These are phyloP conservation scores for Drosophila quadrilineata DNA, from an alignment of 1,140 invertebrate genomes.

Conservation along the genomic window DNA sequence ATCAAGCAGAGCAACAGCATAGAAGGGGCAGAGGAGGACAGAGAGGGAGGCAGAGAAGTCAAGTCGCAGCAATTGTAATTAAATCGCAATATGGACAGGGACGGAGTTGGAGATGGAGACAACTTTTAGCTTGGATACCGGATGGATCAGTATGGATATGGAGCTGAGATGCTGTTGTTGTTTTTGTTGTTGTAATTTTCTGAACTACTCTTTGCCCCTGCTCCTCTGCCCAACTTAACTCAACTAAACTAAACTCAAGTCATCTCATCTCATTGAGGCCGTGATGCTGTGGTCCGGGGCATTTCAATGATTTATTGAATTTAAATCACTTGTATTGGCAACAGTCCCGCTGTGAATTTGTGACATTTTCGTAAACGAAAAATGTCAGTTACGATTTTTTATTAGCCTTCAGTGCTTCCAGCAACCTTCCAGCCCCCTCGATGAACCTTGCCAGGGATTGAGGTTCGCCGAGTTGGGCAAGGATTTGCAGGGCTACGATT, in stretches of 20 bases:
- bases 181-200: background rate
- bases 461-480: background rate
- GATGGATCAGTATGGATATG: conserved; percentile 19
- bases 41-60: conserved; percentile 6
- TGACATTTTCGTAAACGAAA: conserved; percentile 81
- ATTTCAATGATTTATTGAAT: conserved; percentile 81
- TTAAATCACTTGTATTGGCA: conserved; percentile 82
- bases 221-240: background rate
- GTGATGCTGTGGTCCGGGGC: conserved; percentile 29
- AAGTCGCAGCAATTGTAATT: conserved; percentile 68
- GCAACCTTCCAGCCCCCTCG: background rate
- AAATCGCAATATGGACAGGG: conserved; percentile 62
- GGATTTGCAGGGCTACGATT: conserved; percentile 53
- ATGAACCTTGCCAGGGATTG: background rate
- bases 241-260: too few relatives aligned
- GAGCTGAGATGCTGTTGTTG: background rate
- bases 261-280: conserved; percentile 52
- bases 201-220: background rate
- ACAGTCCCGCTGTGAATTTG: conserved; percentile 81
- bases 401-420: conserved; percentile 53
- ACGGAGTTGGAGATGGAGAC: conserved; percentile 19
- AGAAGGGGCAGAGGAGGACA: background rate
- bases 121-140: conserved; percentile 37
- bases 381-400: conserved; percentile 81
- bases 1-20: too few relatives aligned